Percentiles rank a stretch among this genome's conserved stretches.
phyloP scores from a whole-genome alignment of 2,797 vertebrate genomes.

The Triplophysa yarkandensis region DNA sequence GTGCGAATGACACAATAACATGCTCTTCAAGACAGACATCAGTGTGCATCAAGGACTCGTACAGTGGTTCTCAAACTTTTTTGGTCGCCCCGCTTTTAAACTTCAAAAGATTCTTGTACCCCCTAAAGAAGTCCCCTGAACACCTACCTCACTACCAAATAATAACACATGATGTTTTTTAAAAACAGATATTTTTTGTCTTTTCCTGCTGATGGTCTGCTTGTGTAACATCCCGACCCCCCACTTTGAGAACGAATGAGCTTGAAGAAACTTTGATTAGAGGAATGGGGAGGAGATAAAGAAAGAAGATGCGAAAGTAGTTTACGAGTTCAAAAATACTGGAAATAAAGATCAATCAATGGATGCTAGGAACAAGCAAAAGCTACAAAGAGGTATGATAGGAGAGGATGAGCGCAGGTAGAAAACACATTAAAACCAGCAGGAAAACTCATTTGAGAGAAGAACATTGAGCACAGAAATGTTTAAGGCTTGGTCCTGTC shows the following conservation, averaged over 20 bases:
- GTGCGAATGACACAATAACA: constrained; percentile 14
- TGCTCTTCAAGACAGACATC: no score
- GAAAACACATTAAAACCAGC: background rate
- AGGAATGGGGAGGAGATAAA: background rate
- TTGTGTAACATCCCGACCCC: no score
- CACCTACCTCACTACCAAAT: no score
- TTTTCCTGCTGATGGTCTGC: no score
- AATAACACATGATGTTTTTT: no score
- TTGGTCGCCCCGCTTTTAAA: no score
- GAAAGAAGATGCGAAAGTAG: background rate
- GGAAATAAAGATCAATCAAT: background rate
- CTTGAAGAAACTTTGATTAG: background rate
- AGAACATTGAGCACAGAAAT: constrained; percentile 7
- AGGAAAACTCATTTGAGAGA: background rate
- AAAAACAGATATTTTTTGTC: no score
- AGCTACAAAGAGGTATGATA: background rate
- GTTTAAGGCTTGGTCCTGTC: background rate
- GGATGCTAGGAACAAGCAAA: background rate
- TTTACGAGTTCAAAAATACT: background rate
- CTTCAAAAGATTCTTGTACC: no score
- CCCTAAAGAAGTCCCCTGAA: no score
- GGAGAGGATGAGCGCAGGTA: background rate
- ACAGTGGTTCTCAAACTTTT: no score
- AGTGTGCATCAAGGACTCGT: background rate
- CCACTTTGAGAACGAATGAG: no score